phyloP scores from a whole-genome alignment of 2,113 vertebrate genomes.

The Colaptes auratus region DNA sequence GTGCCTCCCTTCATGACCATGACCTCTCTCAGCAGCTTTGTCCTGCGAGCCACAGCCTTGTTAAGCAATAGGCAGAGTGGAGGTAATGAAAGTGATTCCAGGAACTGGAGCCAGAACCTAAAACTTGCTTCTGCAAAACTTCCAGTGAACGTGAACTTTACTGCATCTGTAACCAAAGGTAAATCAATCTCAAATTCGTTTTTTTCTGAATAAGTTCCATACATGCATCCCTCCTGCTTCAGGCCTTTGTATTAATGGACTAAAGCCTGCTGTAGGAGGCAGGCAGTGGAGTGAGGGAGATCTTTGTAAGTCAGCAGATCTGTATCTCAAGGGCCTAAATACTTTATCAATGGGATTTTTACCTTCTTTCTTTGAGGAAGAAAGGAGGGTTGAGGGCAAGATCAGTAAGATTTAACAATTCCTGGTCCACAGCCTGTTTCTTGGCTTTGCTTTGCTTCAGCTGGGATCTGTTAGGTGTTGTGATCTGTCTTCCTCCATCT shows the following conservation, averaged over 20 bases:
- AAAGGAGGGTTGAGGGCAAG: background rate
- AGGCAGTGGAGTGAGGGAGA: background rate
- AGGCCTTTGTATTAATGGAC: background rate
- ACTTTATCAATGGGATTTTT: background rate
- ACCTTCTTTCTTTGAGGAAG: background rate
- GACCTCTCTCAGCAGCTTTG: background rate
- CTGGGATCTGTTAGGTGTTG: background rate
- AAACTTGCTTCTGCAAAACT: background rate
- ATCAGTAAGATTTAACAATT: background rate
- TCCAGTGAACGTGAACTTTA: background rate
- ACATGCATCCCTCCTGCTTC: fast-evolving
- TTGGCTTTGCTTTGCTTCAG: background rate
- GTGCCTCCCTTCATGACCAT: background rate
- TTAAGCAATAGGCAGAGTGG: background rate
- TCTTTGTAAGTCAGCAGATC: background rate
- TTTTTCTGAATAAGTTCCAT: background rate
- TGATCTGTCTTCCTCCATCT: too few relatives aligned
- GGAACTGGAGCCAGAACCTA: background rate
- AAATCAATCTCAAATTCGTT: background rate
- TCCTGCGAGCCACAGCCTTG: fast-evolving
- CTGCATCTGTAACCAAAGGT: background rate
- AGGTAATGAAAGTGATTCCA: background rate
- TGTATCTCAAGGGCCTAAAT: background rate
- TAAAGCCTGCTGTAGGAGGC: background rate
- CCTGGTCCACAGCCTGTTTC: background rate